Evolutionary conservation across 2,113 vertebrate species (phyloP).

Genomic region (Grallaria varia): DNA sequence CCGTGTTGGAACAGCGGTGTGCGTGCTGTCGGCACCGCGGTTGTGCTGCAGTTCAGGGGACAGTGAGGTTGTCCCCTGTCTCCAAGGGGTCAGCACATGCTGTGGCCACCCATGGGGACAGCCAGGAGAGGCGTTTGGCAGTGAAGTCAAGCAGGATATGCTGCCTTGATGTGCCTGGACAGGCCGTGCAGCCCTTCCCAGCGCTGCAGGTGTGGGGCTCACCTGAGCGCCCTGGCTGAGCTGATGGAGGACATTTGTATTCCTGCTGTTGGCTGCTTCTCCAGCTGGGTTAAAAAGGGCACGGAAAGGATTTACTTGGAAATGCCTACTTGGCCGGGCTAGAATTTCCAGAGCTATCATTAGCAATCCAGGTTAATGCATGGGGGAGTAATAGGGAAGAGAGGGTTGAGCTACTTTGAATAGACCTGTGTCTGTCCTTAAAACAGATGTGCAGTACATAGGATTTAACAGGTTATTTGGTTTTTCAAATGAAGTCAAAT

Average conservation of each 20-base stretch:
- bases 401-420: neutral
- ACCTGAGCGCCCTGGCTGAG: neutral
- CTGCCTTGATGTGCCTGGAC: neutral
- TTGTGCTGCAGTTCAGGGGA: neutral
- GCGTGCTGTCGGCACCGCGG: neutral
- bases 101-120: neutral
- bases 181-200: accelerated
- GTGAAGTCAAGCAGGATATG: neutral
- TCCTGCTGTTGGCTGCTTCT: neutral
- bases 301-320: neutral
- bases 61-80: neutral
- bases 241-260: neutral
- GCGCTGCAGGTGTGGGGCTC: neutral
- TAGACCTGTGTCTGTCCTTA: neutral
- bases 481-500: neutral
- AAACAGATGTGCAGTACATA: neutral
- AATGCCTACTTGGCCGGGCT: neutral
- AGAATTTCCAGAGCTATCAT: neutral
- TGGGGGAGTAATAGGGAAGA: neutral
- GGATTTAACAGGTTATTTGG: neutral
- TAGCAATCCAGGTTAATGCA: neutral
- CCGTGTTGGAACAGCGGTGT: neutral
- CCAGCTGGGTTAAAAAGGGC: neutral
- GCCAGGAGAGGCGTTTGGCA: neutral
- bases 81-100: neutral